Evolutionary conservation across 2,888 invertebrate species (phyloP), one percentile per base, ranked within the genome.

Genomic region (Philonicus albiceps): DNA sequence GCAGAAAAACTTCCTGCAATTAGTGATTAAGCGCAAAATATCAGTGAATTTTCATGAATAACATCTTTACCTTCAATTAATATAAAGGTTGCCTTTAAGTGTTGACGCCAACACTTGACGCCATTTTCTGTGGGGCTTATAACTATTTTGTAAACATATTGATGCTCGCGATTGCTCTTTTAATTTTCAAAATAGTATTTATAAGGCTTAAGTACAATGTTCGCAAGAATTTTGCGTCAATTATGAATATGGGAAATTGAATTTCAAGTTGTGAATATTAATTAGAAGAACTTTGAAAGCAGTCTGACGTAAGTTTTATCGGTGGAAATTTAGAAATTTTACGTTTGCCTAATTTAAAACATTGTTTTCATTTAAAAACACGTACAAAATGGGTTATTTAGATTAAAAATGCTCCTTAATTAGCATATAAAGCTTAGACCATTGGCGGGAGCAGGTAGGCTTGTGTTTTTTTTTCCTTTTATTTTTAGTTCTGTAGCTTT

Each of bases 61-160:
- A 64, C 27, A 22, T 27, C 64, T 11, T 22, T 53, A 0, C 2
- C 11, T 64, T 27, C 6, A 7, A 64, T 64, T 19, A 64, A 64
- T 11, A 27, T 22, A 64, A 22, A 7, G 19, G 37, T 11, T 64
- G 64, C 27, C 22, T 64, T 64, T 64, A 27, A 64, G 19, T 74
- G 74, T 74, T 31, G 74, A 74, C 74, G 74, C 74, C 74, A 74
- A 34, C 74, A 74, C 74, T 74, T 74, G 74, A 74, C 74, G 74
- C 74, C 74, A 74, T 74, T 74, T 74, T 74, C 74, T 74, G 37
- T 74, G 27, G 34, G 74, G 27, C 37, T 31, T 74, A 34, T 34
- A 30, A 7, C 74, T 74, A 74, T 74, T 74, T 74, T 74, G 74
- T 74, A 74, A 74, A 74, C 74, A 74, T 74, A 74, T 34, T 74